These are phyloP conservation scores for Pimephales promelas DNA, from an alignment of 2,113 vertebrate species.

Conservation along the genomic window DNA sequence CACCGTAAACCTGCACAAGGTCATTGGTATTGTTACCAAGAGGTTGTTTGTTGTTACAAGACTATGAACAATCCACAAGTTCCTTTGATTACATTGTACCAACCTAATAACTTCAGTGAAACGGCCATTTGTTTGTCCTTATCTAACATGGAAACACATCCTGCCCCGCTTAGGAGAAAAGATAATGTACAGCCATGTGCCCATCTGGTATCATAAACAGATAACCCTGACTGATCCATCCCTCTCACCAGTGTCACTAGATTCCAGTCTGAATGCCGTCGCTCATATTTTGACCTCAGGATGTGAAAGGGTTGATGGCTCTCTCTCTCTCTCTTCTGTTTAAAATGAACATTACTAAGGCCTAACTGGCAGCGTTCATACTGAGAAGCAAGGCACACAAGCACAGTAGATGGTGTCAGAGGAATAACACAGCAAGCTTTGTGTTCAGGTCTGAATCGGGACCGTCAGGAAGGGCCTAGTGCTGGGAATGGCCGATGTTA, in stretches of 20 bases:
- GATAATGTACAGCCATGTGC: constrained; percentile 28
- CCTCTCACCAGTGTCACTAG: constrained; percentile 2
- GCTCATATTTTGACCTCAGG: constrained; percentile 44
- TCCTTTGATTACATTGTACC: constrained; percentile 33
- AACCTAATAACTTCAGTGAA: constrained; percentile 9
- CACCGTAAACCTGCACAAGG: constrained; percentile 15
- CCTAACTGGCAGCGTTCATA: constrained; percentile 38
- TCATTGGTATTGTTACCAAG: background rate
- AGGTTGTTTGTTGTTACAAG: constrained; percentile 18
- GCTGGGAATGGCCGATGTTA: constrained; percentile 75
- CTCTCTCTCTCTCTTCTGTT: constrained; percentile 41
- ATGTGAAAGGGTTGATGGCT: constrained; percentile 33
- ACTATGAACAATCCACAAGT: background rate
- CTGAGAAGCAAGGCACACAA: constrained; percentile 30
- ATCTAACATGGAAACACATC: constrained; percentile 42
- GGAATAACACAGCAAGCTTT: constrained; percentile 59
- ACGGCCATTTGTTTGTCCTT: constrained; percentile 30
- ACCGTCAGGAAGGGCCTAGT: constrained; percentile 75
- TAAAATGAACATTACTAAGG: constrained; percentile 42
- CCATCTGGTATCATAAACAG: constrained; percentile 19
- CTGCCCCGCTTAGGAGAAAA: constrained; percentile 15
- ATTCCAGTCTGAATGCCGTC: constrained; percentile 29
- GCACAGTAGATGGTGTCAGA: constrained; percentile 57
- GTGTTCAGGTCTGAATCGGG: constrained; percentile 70
- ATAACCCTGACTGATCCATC: constrained; percentile 10